Evolutionary conservation across 2,888 invertebrate genomes (phyloP), one percentile per base, ranked within the genome.

Genomic region (Ischnus inquisitorius): DNA sequence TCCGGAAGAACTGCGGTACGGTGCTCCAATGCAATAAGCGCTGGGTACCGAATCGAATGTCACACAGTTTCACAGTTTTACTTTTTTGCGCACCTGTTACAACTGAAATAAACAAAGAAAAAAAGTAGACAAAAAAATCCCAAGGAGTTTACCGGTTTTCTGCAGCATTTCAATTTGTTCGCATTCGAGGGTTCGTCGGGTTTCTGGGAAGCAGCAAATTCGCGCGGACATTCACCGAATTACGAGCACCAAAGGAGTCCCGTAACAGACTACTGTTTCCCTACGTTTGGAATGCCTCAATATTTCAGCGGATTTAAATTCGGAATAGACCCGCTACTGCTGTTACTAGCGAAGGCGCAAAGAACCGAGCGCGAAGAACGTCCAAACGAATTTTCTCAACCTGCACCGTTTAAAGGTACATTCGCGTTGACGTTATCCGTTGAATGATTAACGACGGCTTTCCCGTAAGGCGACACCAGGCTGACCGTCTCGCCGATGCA

Each of bases 221-320:
- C 62, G 41, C 60, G 19, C 71, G n/a, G 67, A 80, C 79, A 41
- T 43, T 74, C 60, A 54, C 39, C 68, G 41, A 57, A 25, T 22
- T 54, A 54, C 34, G 54, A 41, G 46, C 22, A 54, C 51, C 64
- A 46, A 46, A 46, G 46, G n/a, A 46, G 46, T 0, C 46, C 12
- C n/a, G 3, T n/a, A 14, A 28, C 60, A 60, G 60, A 39, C 48
- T 43, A n/a, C 77, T 25, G 19, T 41, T 51, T 39, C 71, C 25
- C 41, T 16, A 67, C 60, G 65, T 4, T 34, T 1, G 19, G 46
- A 41, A 78, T 48, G 41, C 81, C 87, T 93, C 90, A 93, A 93
- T 93, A 92, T 93, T 93, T 92, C 90, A 92, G 89, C 89, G 91
- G 92, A 93, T 93, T 93, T 93, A 92, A 93, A 93, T 93, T 92